Base-by-base conservation (phyloP, 1,140 invertebrate species). In the Pseudomyrmex cubaensis region DNA sequence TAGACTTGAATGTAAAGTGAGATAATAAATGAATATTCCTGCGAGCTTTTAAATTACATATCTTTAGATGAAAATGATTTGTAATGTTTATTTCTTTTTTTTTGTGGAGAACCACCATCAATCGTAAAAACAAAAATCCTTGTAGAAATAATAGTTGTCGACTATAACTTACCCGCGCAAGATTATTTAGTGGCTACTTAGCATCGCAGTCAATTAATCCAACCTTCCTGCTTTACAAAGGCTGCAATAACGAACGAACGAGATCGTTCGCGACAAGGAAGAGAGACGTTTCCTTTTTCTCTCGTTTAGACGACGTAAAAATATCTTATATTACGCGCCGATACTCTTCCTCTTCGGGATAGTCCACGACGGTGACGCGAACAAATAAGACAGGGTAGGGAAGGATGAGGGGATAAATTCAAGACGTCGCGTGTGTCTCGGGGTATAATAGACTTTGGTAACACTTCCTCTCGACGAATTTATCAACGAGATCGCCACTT, bases 381-480 rank as follows among this genome's bases (percentile, higher is more conserved):
- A 80, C 69, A 84, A 75, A 74, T 46, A 17, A 25, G 70, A 20
- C 74, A 25, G 73, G 44, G 46, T 67, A 63, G 59, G 15, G 63
- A 86, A 44, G 57, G 61, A 57, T 73, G 56, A 52, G 75, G 63
- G 56, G 75, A 73, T 72, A 25, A 70, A 84, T 78, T 87, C 59
- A 75, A 50, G 54, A 70, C 59, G 72, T 77, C 17, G 54, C 52
- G 57, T 15, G 54, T 52, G 57, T 84, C 74, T 67, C 52, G 44
- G 54, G 46, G 63, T 44, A 82, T 84, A 74, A 73, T 87, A 84
- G 76, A 76, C 69, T 70, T 61, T 20, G 48, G 52, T 85, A 56
- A 76, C 61, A 22, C 74, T 77, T 56, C 70, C 57, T 59, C 70
- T 83, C 67, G 84, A 73, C 64, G 72, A 86, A 88, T 86, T 78